Percentiles rank a stretch among this genome's conserved stretches.
Conservation (phyloP, 2,113 vertebrate genomes). For the Coturnix japonica region DNA sequence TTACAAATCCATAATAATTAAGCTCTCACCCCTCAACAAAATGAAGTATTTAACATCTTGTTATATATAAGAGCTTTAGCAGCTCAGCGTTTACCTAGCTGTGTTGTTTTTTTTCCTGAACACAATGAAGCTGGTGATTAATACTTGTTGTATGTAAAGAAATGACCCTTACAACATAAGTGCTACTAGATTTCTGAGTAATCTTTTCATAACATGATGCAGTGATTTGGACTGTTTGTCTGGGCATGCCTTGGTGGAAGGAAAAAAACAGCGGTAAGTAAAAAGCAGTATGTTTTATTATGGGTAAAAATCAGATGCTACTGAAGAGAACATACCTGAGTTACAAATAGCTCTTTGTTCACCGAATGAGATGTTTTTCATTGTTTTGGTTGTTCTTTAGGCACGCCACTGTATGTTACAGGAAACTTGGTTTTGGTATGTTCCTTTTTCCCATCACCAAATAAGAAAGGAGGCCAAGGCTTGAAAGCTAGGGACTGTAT, state of each 20-base stretch:
- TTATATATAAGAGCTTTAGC: constrained; percentile 11
- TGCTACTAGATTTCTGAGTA: neutral
- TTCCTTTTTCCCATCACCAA: neutral
- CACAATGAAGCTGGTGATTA: neutral
- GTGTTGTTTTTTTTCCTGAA: constrained; percentile 1
- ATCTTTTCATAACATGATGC: neutral
- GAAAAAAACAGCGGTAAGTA: neutral
- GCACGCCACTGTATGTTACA: rapidly evolving
- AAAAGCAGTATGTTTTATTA: rapidly evolving
- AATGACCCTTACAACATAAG: constrained; percentile 16
- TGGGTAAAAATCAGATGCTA: neutral
- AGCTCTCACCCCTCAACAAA: constrained; percentile 34
- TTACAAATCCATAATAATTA: constrained; percentile 40
- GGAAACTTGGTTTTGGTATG: neutral
- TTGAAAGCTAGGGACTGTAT: neutral
- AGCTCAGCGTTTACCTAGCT: constrained; percentile 11
- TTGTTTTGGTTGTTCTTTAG: neutral
- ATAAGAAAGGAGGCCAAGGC: neutral
- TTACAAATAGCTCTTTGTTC: neutral
- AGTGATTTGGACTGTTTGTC: neutral
- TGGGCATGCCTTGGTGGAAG: neutral
- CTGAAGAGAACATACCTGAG: neutral
- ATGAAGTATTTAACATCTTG: constrained; percentile 34
- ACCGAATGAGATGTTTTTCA: neutral
- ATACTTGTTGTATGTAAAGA: neutral